Base-by-base conservation (phyloP, 2,888 invertebrate genomes). In the Pheosia tremula region DNA sequence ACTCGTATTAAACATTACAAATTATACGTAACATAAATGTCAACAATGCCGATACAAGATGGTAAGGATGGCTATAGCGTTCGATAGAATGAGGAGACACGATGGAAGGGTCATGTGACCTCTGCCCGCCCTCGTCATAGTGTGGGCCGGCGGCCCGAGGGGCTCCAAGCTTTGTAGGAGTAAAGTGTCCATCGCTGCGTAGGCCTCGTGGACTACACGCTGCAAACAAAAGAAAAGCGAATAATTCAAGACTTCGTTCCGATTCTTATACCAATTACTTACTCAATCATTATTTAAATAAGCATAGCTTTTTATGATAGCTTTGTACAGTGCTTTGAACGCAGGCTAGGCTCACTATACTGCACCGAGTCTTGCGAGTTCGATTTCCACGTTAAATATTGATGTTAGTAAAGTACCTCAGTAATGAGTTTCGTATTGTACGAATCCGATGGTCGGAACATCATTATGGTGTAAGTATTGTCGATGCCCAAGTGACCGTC, bases 401-500 rank as follows among this genome's bases (percentile, higher is more conserved):
- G 24, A 24, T 24, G 24, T 24, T 2, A 24, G 24, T 24, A 1
- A 24, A 24, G 47, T 56, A 92, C 93, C 86, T 92, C 90, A 3
- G 84, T 86, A 9, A 84, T 75, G 60, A 87, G 74, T 68, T 86
- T 89, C 0, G 83, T 63, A 60, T 84, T 86, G 60, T 86, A 83
- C 0, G 84, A 78, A 62, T 92, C 91, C 1, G 86, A 72, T 0
- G 88, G 87, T 13, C 90, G 84, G 61, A 85, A 90, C 88, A 93
- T 84, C 87, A 91, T 90, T 11, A 93, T 83, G 3, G 91, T 86
- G 68, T 90, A 93, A 0, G 93, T 90, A 63, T 92, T 90, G 72
- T 93, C 93, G 13, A 93, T 87, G 9, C 92, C 93, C 57, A 91
- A 68, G 65, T 93, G 93, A 3, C 93, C 88, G 63, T 93, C 92